Percentiles rank a stretch among this genome's conserved stretches.
These are phyloP conservation scores for Coelinius sp. DNA, from an alignment of 2,888 invertebrate species.

Conservation along the genomic window DNA sequence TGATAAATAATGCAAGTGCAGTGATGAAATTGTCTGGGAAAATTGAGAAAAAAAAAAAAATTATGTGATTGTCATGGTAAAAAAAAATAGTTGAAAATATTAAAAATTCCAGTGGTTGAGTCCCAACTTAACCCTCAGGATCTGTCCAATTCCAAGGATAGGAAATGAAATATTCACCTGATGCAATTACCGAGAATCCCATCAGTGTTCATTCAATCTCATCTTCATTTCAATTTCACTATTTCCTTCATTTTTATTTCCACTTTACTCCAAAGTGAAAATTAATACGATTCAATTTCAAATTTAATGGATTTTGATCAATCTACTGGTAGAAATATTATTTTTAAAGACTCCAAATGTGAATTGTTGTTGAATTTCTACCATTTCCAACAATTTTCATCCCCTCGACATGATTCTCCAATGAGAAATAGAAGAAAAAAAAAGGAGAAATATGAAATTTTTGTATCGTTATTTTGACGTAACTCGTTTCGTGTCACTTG, in stretches of 20 bases:
- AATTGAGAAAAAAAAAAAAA: neutral
- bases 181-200: neutral
- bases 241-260: neutral
- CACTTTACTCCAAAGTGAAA: neutral
- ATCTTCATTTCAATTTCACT: neutral
- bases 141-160: neutral
- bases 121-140: neutral
- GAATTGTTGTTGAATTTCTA: slow-evolving; percentile 44
- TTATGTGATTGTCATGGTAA: neutral
- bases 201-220: neutral
- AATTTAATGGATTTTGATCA: slow-evolving; percentile 33
- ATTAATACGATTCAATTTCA: neutral
- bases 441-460: slow-evolving; percentile 28
- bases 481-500: slow-evolving; percentile 29
- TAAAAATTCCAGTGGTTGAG: neutral
- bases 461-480: slow-evolving; percentile 30
- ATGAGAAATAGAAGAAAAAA: neutral
- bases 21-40: neutral
- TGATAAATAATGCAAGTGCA: neutral
- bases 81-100: neutral
- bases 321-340: slow-evolving; percentile 44
- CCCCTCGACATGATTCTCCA: neutral
- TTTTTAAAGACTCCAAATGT: slow-evolving; percentile 37
- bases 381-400: neutral
- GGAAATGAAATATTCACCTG: slow-evolving; percentile 11